A percentile compares a stretch with the other conserved stretches of the same genome.
Evolutionary conservation across 2,113 vertebrate genomes (phyloP).

Genomic region (Hiodon tergisus): DNA sequence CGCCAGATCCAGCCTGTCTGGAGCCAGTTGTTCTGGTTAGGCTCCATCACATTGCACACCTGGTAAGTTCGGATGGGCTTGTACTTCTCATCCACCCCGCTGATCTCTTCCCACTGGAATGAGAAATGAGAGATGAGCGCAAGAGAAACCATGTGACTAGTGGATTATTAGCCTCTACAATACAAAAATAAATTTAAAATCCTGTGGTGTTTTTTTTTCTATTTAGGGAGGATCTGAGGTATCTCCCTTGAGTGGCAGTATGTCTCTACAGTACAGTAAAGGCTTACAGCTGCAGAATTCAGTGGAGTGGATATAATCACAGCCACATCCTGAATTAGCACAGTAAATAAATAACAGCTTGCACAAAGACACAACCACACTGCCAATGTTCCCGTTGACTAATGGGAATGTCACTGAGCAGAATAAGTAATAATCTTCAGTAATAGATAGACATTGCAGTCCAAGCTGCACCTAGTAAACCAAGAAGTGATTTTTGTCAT

Average conservation of each 20-base stretch:
- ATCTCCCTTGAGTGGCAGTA: not conserved
- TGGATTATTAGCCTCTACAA: no score
- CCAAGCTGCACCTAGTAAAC: not conserved
- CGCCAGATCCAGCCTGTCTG: constrained; percentile 89
- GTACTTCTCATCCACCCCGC: constrained; percentile 86
- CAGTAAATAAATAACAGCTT: constrained; percentile 43
- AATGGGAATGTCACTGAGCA: not conserved
- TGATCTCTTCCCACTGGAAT: constrained; percentile 95
- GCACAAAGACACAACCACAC: constrained; percentile 13
- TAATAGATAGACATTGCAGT: not conserved
- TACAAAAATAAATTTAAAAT: no score
- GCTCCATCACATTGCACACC: constrained; percentile 94
- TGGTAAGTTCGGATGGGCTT: constrained; percentile 92
- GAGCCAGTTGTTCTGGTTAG: constrained; percentile 95
- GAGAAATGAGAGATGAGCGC: not conserved
- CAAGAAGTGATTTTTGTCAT: not conserved
- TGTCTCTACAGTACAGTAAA: not conserved
- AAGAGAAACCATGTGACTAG: not conserved
- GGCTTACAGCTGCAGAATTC: constrained; percentile 26
- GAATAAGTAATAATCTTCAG: not conserved
- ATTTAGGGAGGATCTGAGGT: no score
- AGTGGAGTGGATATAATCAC: constrained; percentile 28
- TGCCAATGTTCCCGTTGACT: not conserved
- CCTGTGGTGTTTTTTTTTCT: no score
- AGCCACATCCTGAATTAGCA: constrained; percentile 32